Conservation (phyloP, 2,797 vertebrate species). For the Phrynocephalus forsythii region DNA sequence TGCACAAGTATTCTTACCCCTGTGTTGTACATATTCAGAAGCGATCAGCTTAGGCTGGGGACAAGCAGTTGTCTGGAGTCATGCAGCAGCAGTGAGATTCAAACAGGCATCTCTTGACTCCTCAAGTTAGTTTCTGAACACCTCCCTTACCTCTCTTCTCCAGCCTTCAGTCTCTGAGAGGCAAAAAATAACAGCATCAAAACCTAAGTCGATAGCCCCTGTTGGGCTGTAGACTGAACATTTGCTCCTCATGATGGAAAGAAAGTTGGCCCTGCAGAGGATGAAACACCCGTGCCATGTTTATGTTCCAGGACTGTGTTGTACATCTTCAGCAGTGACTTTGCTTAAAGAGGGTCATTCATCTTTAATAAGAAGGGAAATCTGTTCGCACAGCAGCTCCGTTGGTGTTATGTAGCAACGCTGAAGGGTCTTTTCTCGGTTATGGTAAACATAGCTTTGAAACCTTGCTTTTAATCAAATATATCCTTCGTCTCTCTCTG, state of each 20-base stretch:
- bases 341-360: constrained; percentile 10
- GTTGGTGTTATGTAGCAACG: not conserved
- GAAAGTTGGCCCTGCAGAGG: no score
- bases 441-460: constrained; percentile 33
- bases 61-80: not conserved
- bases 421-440: constrained; percentile 20
- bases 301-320: not conserved
- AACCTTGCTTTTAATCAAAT: constrained; percentile 37
- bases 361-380: constrained; percentile 24
- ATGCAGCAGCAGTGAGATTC: not conserved
- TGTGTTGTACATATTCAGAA: not conserved
- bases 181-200: not conserved
- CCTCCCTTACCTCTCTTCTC: not conserved
- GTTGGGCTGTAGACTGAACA: not conserved
- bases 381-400: not conserved
- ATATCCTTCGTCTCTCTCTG: constrained; percentile 18
- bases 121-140: not conserved
- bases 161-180: not conserved
- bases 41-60: not conserved
- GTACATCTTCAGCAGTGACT: not conserved
- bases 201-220: not conserved
- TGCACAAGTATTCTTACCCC: not conserved
- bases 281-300: not conserved
- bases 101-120: not conserved
- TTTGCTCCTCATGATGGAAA: no score